Evolutionary conservation across 2,888 invertebrate genomes (phyloP).

Genomic region (Meiosimyza decipiens): DNA sequence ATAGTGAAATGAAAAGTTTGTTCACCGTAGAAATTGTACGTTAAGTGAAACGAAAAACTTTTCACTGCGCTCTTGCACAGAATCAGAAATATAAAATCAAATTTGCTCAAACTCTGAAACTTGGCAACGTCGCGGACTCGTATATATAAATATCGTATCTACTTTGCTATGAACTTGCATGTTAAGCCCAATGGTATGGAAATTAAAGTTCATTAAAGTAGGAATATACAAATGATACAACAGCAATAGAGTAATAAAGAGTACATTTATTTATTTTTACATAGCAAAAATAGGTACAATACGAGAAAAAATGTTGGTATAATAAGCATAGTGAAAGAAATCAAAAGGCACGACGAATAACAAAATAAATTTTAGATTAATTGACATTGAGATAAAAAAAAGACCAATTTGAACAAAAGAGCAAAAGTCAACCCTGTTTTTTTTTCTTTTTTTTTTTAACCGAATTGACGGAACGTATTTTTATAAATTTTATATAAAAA

Average conservation of each 20-base stretch:
- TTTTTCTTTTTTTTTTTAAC: no score
- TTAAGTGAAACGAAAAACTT: no score
- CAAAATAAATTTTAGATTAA: constrained; percentile 26
- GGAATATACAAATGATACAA: not conserved
- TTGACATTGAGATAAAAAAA: constrained; percentile 18
- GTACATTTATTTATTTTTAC: not conserved
- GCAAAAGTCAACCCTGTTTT: no score
- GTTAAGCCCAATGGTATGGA: not conserved
- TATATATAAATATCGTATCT: no score
- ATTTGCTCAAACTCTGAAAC: not conserved
- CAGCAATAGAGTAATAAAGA: not conserved
- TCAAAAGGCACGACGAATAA: not conserved
- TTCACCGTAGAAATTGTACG: no score
- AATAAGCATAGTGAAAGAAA: not conserved
- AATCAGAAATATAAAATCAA: no score
- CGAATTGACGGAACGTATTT: no score
- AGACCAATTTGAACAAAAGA: not conserved
- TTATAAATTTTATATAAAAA: no score
- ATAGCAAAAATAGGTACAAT: not conserved
- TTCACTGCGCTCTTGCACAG: no score
- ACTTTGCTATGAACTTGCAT: not conserved
- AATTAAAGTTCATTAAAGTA: constrained; percentile 7
- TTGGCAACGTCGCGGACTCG: not conserved
- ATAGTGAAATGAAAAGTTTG: no score
- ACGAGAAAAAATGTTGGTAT: not conserved